Percentiles rank a stretch among this genome's conserved stretches.
Evolutionary conservation across 2,888 invertebrate genomes (phyloP).

Genomic region (Augochlorella aurata): DNA sequence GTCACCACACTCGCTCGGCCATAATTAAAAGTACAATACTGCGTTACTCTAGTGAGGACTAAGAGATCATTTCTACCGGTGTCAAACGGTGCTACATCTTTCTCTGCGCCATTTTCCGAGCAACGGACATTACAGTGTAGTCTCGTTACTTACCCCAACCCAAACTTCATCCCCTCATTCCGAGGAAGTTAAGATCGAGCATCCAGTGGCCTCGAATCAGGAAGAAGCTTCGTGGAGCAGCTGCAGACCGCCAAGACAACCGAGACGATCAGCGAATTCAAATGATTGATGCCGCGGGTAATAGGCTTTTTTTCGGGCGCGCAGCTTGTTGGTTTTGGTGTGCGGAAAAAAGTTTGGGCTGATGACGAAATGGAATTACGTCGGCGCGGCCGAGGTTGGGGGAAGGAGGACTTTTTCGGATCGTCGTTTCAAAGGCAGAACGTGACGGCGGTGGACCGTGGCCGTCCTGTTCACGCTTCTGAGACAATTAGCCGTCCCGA

Average conservation of each 20-base stretch:
- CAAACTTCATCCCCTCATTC: too few species aligned
- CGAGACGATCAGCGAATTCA: neutral
- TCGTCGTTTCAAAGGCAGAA: neutral
- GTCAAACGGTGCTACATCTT: too few species aligned
- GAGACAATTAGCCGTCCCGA: conserved; percentile 1
- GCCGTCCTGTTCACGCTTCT: neutral
- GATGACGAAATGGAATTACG: conserved; percentile 6
- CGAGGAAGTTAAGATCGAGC: neutral
- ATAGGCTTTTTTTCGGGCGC: neutral
- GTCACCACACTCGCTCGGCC: too few species aligned
- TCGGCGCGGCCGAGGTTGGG: too few species aligned
- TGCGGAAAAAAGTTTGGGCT: neutral
- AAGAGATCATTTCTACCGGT: too few species aligned
- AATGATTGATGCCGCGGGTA: neutral
- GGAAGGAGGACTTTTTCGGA: neutral
- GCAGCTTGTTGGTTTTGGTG: neutral
- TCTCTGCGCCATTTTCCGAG: too few species aligned
- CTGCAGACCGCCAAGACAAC: neutral
- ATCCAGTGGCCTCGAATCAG: neutral
- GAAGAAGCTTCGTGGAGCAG: neutral
- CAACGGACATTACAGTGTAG: too few species aligned
- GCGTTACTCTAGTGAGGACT: too few species aligned
- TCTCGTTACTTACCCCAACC: too few species aligned
- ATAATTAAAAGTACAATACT: too few species aligned
- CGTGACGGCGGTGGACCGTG: neutral